Percentiles rank a stretch among this genome's conserved stretches.
phyloP scores from a whole-genome alignment of 2,888 invertebrate species.

The Punctoribates punctum region DNA sequence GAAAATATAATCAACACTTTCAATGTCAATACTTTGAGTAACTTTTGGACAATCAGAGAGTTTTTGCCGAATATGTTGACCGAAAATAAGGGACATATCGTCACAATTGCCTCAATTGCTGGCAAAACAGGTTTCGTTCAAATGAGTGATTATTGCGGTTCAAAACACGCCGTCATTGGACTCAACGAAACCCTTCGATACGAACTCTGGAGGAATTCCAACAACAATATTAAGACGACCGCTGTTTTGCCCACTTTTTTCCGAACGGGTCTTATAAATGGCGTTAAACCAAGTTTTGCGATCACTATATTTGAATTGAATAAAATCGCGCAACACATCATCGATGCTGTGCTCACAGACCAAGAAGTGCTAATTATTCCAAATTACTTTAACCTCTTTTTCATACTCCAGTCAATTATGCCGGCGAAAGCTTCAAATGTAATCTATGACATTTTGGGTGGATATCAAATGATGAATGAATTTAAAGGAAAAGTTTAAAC shows the following conservation, averaged over 20 bases:
- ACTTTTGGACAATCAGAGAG: constrained; percentile 79
- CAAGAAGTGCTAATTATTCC: constrained; percentile 75
- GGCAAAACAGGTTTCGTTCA: constrained; percentile 73
- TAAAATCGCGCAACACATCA: constrained; percentile 76
- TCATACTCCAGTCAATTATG: constrained; percentile 2
- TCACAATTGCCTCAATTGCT: constrained; percentile 86
- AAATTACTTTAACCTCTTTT: constrained; percentile 1
- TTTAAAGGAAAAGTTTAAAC: constrained; percentile 33
- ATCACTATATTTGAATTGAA: constrained; percentile 74
- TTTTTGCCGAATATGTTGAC: constrained; percentile 88
- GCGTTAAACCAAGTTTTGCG: constrained; percentile 68
- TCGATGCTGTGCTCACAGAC: constrained; percentile 71
- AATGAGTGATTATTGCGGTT: constrained; percentile 87
- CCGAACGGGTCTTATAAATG: constrained; percentile 94
- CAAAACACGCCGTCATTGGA: constrained; percentile 80
- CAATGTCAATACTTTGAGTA: constrained; percentile 71
- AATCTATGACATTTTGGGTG: constrained; percentile 40
- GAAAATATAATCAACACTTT: constrained; percentile 80
- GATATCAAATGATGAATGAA: constrained; percentile 41
- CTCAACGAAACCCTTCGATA: constrained; percentile 63
- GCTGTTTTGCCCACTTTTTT: constrained; percentile 92
- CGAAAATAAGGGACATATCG: constrained; percentile 81
- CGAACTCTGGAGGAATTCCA: constrained; percentile 59
- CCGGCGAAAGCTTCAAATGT: neutral
- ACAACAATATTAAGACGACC: constrained; percentile 72